Base-by-base conservation (phyloP, 2,888 invertebrate species). In the Steinernema carpocapsae region DNA sequence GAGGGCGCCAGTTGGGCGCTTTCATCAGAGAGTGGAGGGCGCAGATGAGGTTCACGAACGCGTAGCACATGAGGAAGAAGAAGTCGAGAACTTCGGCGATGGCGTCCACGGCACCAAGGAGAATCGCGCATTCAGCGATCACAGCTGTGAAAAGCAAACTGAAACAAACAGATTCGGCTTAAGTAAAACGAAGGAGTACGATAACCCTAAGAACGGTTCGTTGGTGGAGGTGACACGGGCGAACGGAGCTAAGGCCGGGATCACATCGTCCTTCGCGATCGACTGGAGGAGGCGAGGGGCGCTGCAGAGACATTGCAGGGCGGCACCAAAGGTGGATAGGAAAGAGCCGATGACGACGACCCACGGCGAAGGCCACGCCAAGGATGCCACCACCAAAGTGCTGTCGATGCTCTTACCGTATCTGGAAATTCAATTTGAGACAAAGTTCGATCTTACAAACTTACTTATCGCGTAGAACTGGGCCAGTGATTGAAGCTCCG, bases 41-140 rank as follows among this genome's bases (percentile, higher is more conserved):
- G 89, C 97, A 99, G 64, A 99, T 99, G 79, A 99, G 91, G 89
- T 99, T 99, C 24, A 99, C 97, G 89, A 99, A 99, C 43, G 97
- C 97, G 89, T 99, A 99, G 90, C 99, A 99, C 97, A 99, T 99
- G 81, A 99, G 92, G 92, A 99, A 99, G 91, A 99, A 99, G 78
- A 88, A 87, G 76, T 87, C 87, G 56, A 88, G 80, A 12, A 87
- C 81, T 97, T 99, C 99, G 6, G 99, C 97, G 80, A 99, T 91
- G 87, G 94, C 93, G 89, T 99, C 99, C 72, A 99, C 94, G 88
- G 95, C 97, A 72, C 97, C 91, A 72, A 99, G 92, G 46, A 99
- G 91, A 85, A 99, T 95, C 7, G 90, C 91, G 43, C 79, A 59
- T 73, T 87, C 86, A 24, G 90, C 90, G 77, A 91, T 90, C 71